Evolutionary conservation across 2,797 vertebrate genomes (phyloP).

Genomic region (Falco berigora): DNA sequence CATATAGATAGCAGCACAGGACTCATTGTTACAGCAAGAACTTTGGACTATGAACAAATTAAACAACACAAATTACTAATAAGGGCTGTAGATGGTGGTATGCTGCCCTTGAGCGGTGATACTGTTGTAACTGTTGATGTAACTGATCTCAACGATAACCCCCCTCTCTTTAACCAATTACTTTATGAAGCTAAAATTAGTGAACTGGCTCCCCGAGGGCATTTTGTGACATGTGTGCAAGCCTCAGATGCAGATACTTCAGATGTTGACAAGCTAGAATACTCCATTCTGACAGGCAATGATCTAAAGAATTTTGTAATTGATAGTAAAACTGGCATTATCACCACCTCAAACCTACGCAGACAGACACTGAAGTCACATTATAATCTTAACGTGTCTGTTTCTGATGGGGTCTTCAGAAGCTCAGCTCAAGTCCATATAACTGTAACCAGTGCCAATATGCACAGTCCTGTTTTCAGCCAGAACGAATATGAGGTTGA

Average conservation of each 20-base stretch:
- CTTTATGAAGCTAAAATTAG: constrained; percentile 85
- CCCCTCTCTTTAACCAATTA: constrained; percentile 84
- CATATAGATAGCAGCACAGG: constrained; percentile 85
- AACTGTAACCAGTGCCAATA: constrained; percentile 85
- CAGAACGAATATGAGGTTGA: constrained; percentile 92
- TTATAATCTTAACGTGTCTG: constrained; percentile 87
- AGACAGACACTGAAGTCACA: constrained; percentile 78
- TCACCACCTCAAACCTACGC: constrained; percentile 85
- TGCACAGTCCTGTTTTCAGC: constrained; percentile 88
- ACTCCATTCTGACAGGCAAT: constrained; percentile 89
- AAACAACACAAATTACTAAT: constrained; percentile 80
- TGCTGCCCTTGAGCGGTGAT: constrained; percentile 87
- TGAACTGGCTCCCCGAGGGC: constrained; percentile 85
- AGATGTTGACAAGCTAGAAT: constrained; percentile 82
- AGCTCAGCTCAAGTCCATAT: constrained; percentile 83
- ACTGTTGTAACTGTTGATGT: constrained; percentile 79
- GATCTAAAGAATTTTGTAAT: constrained; percentile 91
- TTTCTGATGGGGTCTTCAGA: constrained; percentile 94
- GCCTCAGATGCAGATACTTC: constrained; percentile 89
- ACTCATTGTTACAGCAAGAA: constrained; percentile 80
- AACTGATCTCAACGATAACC: constrained; percentile 92
- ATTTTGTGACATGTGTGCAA: constrained; percentile 90
- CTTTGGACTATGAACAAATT: constrained; percentile 86
- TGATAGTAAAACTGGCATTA: constrained; percentile 81
- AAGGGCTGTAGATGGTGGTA: constrained; percentile 86